phyloP scores from a whole-genome alignment of 2,113 vertebrate species.

The Probosciger aterrimus region DNA sequence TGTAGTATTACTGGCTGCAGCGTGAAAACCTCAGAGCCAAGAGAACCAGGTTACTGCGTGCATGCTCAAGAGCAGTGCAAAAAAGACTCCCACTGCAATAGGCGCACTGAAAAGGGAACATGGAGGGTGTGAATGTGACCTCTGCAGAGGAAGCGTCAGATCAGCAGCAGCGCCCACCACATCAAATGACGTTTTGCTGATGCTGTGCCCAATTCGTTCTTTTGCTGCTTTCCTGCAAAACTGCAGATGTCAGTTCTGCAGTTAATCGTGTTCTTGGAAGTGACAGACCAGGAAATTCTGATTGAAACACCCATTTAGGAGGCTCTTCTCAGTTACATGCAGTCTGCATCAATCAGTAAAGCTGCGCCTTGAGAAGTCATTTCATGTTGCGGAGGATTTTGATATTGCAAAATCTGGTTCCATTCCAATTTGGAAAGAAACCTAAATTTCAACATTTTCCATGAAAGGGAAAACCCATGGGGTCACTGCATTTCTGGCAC shows the following conservation, averaged over 20 bases:
- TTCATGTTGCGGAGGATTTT: background rate
- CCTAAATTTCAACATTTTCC: conserved; percentile 9
- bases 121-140: accelerated
- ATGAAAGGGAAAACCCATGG: conserved; percentile 9
- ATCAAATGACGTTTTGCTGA: accelerated
- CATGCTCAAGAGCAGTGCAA: accelerated
- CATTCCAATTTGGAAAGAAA: conserved; percentile 33
- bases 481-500: conserved; percentile 9
- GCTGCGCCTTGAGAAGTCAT: background rate
- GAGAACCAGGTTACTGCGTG: background rate
- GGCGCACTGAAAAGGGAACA: background rate
- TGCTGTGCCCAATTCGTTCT: accelerated
- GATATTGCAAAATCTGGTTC: conserved; percentile 23
- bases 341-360: conserved; percentile 10
- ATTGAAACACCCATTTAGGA: background rate
- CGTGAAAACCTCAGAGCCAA: accelerated
- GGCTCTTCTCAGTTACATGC: background rate
- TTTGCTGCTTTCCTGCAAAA: accelerated
- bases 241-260: background rate
- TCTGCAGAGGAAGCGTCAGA: accelerated
- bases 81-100: accelerated
- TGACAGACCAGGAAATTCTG: conserved; percentile 45
- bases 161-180: accelerated
- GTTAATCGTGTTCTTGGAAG: background rate
- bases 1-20: background rate